A percentile compares a stretch with the other conserved stretches of the same genome.
Conservation (phyloP, 2,888 invertebrate species). For the Lasioglossum calceatum region DNA sequence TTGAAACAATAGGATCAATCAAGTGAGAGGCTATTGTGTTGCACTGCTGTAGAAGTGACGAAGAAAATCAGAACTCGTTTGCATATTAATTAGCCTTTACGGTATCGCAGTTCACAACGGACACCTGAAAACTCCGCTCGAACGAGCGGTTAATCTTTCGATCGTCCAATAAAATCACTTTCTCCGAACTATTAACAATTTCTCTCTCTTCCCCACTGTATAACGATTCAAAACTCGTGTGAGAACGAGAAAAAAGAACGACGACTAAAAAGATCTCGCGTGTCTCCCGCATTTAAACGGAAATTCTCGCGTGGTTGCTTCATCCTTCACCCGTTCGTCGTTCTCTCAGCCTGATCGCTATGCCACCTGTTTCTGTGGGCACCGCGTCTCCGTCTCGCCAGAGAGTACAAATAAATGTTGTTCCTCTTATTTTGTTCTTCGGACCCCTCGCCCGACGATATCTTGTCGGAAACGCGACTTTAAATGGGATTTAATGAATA, state of each 20-base stretch:
- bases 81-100: background rate
- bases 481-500: background rate
- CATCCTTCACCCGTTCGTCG: constrained; percentile 35
- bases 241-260: background rate
- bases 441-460: background rate
- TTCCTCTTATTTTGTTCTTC: background rate
- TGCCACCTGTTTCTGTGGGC: constrained; percentile 41
- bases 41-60: too few species aligned
- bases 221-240: background rate
- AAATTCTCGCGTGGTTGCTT: constrained; percentile 30
- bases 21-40: too few species aligned
- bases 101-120: background rate
- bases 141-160: background rate
- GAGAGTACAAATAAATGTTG: background rate
- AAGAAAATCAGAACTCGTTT: background rate
- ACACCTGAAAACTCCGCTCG: background rate
- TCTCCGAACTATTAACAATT: background rate
- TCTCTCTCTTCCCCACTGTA: background rate
- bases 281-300: constrained; percentile 26
- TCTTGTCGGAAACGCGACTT: background rate
- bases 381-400: constrained; percentile 18
- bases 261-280: background rate
- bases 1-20: too few species aligned
- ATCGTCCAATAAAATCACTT: background rate
- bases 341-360: constrained; percentile 36